Conservation (phyloP, 2,797 vertebrate species). For the Adrianichthys oophorus region DNA sequence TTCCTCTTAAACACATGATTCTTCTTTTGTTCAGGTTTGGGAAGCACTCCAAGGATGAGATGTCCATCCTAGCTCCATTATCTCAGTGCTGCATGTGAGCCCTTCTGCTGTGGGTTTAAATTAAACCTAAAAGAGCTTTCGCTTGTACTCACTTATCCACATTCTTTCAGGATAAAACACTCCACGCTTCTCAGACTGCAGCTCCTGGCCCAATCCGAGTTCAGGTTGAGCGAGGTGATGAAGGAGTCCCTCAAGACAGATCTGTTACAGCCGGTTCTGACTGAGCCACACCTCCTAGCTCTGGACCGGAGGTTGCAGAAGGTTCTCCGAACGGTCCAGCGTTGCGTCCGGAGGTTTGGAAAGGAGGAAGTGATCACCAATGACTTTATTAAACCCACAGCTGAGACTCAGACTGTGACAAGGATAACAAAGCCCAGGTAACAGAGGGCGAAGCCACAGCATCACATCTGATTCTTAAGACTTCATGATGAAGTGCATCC, state of each 20-base stretch:
- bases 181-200: conserved; percentile 85
- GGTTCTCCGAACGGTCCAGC: conserved; percentile 77
- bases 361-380: conserved; percentile 80
- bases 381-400: conserved; percentile 61
- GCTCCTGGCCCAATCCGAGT: conserved; percentile 80
- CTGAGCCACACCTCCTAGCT: conserved; percentile 87
- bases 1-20: background rate
- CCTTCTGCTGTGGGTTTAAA: background rate
- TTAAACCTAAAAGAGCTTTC: background rate
- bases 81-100: conserved; percentile 93
- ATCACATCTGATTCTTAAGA: conserved; percentile 12
- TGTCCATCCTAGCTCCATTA: conserved; percentile 90
- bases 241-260: conserved; percentile 88
- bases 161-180: conserved; percentile 85
- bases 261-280: conserved; percentile 82
- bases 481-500: conserved; percentile 21
- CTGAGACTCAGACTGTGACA: conserved; percentile 16
- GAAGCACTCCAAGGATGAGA: conserved; percentile 86
- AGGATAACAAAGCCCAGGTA: conserved; percentile 52
- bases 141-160: background rate
- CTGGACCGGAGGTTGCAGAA: conserved; percentile 88
- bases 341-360: conserved; percentile 80
- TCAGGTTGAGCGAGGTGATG: conserved; percentile 90
- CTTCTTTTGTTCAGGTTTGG: conserved; percentile 83
- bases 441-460: conserved; percentile 10